Base-by-base conservation (phyloP, 2,113 vertebrate species). In the Melanerpes formicivorus region DNA sequence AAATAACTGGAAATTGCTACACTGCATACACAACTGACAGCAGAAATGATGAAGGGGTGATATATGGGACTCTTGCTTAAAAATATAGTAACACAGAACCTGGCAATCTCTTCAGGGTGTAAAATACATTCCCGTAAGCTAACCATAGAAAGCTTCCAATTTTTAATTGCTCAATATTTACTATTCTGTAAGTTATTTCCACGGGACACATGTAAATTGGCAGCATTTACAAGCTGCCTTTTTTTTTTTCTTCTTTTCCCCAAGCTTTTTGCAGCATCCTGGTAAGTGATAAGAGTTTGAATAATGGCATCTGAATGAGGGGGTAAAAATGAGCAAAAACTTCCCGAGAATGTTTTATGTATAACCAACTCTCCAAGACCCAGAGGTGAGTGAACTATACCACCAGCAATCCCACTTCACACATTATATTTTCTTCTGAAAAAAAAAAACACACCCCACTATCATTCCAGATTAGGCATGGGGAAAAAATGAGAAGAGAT, bases 1-100 rank as follows among this genome's bases (percentile, higher is more conserved):
- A 93, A 93, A 89, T 78, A 96, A 86, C 79, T 80, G 66, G 62
- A 87, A 96, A 96, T 78, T 90, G 80, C 54, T 88, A 48, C 86
- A 79, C 67, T 86, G 75, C 50, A 91, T 59, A 42, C 1, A 23
- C 42, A 67, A 77, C 55, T 75, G 71, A 84, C 75, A 86, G 92
- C 34, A 93, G 93, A 91, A 95, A 84, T 59, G 78, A 80, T n/a
- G 84, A 93, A 92, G 34, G 58, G 76, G 75, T 93, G 70, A 95
- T 93, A 63, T 48, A 93, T 52, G 34, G 67, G 70, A 82, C 50
- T 40, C 87, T 77, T 55, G 21, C 60, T 72, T 87, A 91, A 92
- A 91, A 79, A 87, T 44, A 90, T 11, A 66, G 42, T 54, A 64
- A 78, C 27, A 74, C 21, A 80, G 62, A 94, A 91, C 32, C 56